These are phyloP conservation scores for Batillaria attramentaria DNA, from an alignment of 1,140 invertebrate species.

Conservation along the genomic window DNA sequence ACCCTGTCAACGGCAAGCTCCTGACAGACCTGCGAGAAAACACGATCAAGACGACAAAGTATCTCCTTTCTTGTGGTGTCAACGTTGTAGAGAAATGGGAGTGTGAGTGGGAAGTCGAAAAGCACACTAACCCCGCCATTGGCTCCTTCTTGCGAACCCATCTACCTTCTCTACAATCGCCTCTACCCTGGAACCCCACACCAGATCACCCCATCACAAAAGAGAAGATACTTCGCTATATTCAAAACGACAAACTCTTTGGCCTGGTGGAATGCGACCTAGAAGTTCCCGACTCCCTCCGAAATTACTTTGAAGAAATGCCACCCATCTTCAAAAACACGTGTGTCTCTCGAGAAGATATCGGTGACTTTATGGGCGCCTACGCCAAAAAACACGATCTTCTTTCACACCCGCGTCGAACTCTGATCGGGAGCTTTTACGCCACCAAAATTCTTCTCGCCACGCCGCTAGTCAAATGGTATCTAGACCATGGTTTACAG, in stretches of 20 bases:
- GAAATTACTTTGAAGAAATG: not conserved
- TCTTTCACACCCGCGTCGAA: not conserved
- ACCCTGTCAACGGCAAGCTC: not conserved
- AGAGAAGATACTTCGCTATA: not conserved
- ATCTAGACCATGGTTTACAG: not conserved
- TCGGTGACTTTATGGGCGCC: not conserved
- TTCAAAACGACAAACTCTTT: not conserved
- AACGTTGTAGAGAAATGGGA: not conserved
- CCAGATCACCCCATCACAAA: not conserved
- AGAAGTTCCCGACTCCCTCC: not conserved
- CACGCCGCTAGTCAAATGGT: slow-evolving; percentile 4
- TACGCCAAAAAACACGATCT: not conserved
- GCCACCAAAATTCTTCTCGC: not conserved
- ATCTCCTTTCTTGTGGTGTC: not conserved
- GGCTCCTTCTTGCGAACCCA: not conserved
- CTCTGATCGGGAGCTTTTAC: not conserved
- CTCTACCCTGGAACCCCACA: not conserved
- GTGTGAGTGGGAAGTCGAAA: not conserved
- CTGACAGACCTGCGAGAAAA: slow-evolving; percentile 7
- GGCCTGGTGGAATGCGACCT: not conserved
- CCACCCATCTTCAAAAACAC: slow-evolving; percentile 3
- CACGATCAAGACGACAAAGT: not conserved
- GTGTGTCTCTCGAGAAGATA: not conserved
- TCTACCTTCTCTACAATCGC: not conserved
- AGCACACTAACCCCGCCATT: not conserved